Conservation (phyloP, 2,888 invertebrate genomes). For the Zele albiditarsus region DNA sequence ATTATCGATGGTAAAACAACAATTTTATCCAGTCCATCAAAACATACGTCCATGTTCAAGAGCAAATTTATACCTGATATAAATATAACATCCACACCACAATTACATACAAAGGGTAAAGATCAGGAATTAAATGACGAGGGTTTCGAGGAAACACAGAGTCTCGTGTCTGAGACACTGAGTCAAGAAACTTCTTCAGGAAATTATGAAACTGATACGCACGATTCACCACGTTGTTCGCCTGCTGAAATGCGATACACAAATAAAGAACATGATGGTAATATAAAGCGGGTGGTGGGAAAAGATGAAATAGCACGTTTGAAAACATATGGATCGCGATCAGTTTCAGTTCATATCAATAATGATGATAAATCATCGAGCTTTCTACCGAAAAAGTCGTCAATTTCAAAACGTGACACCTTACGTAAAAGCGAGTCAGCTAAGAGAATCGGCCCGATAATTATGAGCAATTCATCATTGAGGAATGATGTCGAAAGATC, state of each 20-base stretch:
- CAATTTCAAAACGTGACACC: conserved; percentile 56
- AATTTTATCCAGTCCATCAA: background rate
- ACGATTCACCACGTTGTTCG: conserved; percentile 72
- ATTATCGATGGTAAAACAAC: conserved; percentile 36
- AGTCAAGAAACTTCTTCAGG: conserved; percentile 90
- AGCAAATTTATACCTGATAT: conserved; percentile 71
- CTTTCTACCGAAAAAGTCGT: conserved; percentile 65
- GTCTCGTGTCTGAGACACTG: conserved; percentile 88
- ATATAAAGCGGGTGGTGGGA: conserved; percentile 47
- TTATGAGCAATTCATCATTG: conserved; percentile 10
- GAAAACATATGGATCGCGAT: conserved; percentile 46
- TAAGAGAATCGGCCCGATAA: conserved; percentile 46
- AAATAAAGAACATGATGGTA: conserved; percentile 43
- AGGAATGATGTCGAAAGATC: conserved; percentile 82
- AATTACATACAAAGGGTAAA: conserved; percentile 63
- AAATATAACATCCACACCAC: conserved; percentile 72
- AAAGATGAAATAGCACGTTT: conserved; percentile 50
- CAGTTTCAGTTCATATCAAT: conserved; percentile 46
- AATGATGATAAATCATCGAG: conserved; percentile 58
- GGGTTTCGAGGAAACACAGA: conserved; percentile 93
- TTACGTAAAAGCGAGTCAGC: conserved; percentile 49
- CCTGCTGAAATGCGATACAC: conserved; percentile 63
- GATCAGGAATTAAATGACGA: conserved; percentile 89
- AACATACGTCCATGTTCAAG: conserved; percentile 52
- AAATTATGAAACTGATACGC: conserved; percentile 78